Base-by-base conservation (phyloP, 2,113 vertebrate genomes). In the Protobothrops mucrosquamatus region DNA sequence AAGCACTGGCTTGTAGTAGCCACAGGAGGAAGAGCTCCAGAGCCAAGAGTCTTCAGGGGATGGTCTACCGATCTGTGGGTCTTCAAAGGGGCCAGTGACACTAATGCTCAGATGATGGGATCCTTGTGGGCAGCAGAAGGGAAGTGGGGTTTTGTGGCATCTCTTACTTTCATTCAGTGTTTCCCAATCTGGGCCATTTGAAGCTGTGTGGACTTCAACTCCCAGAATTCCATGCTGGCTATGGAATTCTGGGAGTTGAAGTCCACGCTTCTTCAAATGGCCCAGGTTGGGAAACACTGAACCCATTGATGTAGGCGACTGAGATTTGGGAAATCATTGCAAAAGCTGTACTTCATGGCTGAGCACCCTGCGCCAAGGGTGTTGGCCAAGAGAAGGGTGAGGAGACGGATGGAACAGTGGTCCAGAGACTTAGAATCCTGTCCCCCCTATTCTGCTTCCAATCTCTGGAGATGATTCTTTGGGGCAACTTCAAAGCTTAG, bases 121-220 rank as follows among this genome's bases (percentile, higher is more conserved):
- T 12, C 43, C 8, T 59, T 12, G 22, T 18, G 15, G 15, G 26
- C 48, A n/a, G 2, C 10, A 4, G 59, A 3, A 74, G 46, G 46
- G 46, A 91, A 69, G 51, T 85, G 12, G 3, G 10, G 56, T 18
- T 7, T 52, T 59, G n/a, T 0, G 0, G n/a, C 29, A 2, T 26
- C 22, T 4, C 29, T 34, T 22, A 6, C 18, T 91, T 81, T 39
- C 34, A 1, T 22, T 43, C 29, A 5, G 23, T 51, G 23, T 51
- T 87, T 87, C 85, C 24, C 11, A 51, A 46, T 9, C 85, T 48
- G 8, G 7, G 69, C 69, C 6, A 3, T 20, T 86, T 86, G 3
- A 10, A 48, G 85, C 6, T 23, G 43, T 4, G 22, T 23, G 85
- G 85, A 26, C 8, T 85, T 46, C 43, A 51, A 46, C 24, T 86